Conservation (phyloP, 2,888 invertebrate species). For the Enchytraeus crypticus region DNA sequence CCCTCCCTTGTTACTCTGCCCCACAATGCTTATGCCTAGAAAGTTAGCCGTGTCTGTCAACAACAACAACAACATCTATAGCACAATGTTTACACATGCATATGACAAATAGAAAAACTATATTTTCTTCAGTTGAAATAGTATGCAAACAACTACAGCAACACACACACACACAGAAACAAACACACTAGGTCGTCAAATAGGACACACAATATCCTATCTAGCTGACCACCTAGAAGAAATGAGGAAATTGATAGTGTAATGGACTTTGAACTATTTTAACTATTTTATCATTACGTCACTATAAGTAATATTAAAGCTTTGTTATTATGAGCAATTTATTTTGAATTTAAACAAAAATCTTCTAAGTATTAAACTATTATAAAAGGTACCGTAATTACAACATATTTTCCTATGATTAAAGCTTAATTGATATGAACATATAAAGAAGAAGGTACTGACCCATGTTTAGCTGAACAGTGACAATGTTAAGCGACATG, state of each 20-base stretch:
- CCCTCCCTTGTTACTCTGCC: conserved; percentile 94
- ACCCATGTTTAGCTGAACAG: conserved; percentile 86
- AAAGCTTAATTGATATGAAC: too few relatives aligned
- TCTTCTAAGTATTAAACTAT: too few relatives aligned
- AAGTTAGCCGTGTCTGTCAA: conserved; percentile 81
- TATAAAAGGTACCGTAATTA: too few relatives aligned
- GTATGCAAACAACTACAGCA: neutral
- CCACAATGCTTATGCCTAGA: conserved; percentile 92
- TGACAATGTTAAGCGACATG: conserved; percentile 97
- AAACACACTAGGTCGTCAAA: neutral
- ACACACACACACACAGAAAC: neutral
- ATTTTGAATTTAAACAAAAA: too few relatives aligned
- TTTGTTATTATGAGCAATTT: too few relatives aligned
- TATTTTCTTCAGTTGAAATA: neutral
- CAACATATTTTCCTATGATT: too few relatives aligned
- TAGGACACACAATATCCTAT: neutral
- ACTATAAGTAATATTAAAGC: too few relatives aligned
- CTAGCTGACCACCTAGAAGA: too few relatives aligned
- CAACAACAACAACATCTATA: neutral
- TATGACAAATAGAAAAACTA: neutral
- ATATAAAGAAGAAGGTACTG: too few relatives aligned
- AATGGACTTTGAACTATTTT: too few relatives aligned
- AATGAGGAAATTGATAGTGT: too few relatives aligned
- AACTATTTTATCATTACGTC: too few relatives aligned
- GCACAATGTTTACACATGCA: neutral